phyloP scores from a whole-genome alignment of 2,113 vertebrate species.

The Ahaetulla prasina region DNA sequence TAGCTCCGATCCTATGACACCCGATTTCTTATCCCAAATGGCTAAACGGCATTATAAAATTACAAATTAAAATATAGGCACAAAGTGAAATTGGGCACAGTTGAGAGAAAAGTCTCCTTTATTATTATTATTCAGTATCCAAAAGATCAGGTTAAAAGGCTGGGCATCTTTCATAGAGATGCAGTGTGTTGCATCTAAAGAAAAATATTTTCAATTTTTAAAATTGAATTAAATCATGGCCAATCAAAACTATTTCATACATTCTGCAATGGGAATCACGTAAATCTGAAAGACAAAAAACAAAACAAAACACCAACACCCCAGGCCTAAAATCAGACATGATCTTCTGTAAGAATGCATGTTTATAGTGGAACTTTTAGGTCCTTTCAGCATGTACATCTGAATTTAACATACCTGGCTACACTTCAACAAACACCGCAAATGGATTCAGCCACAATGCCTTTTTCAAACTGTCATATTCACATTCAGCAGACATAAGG shows the following conservation, averaged over 20 bases:
- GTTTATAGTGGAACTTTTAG: neutral
- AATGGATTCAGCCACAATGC: conserved; percentile 15
- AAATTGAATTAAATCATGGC: neutral
- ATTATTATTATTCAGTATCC: neutral
- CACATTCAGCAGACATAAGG: conserved; percentile 13
- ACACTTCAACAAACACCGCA: neutral
- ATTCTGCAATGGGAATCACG: neutral
- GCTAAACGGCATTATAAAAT: neutral
- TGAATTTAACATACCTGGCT: neutral
- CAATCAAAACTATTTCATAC: too few species aligned
- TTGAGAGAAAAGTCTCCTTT: neutral
- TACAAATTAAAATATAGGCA: neutral
- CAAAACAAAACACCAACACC: too few species aligned
- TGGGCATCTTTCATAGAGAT: too few species aligned
- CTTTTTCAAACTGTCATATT: conserved; percentile 14
- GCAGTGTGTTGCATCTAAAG: too few species aligned
- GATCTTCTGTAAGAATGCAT: neutral
- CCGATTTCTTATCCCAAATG: neutral
- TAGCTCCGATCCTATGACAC: neutral
- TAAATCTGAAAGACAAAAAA: neutral
- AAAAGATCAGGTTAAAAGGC: neutral
- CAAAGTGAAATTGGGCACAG: neutral
- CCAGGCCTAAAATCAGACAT: neutral
- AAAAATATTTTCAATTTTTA: neutral
- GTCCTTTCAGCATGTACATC: neutral